A percentile compares a stretch with the other conserved stretches of the same genome.
These are phyloP conservation scores for Ophraella communa DNA, from an alignment of 2,888 invertebrate species.

Conservation along the genomic window DNA sequence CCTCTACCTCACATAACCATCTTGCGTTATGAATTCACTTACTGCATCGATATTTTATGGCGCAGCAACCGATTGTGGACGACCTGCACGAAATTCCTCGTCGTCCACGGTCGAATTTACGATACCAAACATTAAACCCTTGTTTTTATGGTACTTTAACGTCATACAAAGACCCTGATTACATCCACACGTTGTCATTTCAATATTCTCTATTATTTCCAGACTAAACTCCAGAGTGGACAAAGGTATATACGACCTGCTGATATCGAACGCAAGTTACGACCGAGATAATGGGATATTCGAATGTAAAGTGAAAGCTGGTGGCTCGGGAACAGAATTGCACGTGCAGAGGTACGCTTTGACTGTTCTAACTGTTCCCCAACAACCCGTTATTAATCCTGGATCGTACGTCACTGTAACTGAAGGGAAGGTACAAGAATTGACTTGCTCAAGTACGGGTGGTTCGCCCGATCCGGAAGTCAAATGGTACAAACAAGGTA, in stretches of 20 bases:
- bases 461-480: conserved; percentile 91
- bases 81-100: too few species aligned
- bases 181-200: too few species aligned
- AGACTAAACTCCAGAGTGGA: conserved; percentile 81
- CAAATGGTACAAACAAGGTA: conserved; percentile 80
- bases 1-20: too few species aligned
- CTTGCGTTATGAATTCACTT: too few species aligned
- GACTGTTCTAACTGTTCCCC: conserved; percentile 85
- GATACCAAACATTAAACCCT: too few species aligned
- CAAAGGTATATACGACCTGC: conserved; percentile 86
- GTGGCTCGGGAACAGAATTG: conserved; percentile 81
- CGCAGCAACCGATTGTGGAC: too few species aligned
- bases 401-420: conserved; percentile 79
- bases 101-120: too few species aligned
- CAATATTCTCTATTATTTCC: conserved; percentile 54
- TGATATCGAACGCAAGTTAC: conserved; percentile 88
- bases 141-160: too few species aligned
- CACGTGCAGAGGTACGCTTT: conserved; percentile 84
- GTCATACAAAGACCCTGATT: too few species aligned
- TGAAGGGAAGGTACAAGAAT: conserved; percentile 78
- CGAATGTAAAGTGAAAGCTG: conserved; percentile 87
- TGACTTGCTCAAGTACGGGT: conserved; percentile 83
- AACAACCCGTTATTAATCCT: conserved; percentile 79
- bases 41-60: too few species aligned
- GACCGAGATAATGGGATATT: conserved; percentile 90